Evolutionary conservation across 2,113 vertebrate species (phyloP).

Genomic region (Solenodon paradoxus): DNA sequence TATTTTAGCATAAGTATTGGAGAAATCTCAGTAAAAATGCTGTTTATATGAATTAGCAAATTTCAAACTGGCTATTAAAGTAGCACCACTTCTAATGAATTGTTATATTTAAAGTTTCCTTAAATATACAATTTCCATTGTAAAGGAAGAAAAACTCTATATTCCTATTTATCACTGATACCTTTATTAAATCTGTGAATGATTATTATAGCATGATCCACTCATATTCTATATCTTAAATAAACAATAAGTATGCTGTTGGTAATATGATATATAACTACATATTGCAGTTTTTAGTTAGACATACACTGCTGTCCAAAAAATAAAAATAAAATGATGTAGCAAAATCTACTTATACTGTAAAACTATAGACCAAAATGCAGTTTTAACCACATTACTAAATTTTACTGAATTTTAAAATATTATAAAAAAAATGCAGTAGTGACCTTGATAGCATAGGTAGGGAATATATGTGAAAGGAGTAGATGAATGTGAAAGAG

Average conservation of each 20-base stretch:
- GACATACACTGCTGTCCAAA: not conserved
- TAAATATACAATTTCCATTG: not conserved
- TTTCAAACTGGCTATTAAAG: not conserved
- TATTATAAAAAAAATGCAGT: not conserved
- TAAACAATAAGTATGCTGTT: not conserved
- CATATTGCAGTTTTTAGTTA: not conserved
- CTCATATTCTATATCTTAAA: not conserved
- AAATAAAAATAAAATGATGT: not conserved
- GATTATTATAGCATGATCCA: not conserved
- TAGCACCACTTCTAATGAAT: not conserved
- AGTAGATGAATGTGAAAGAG: not conserved
- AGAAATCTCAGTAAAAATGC: not conserved
- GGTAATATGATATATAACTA: not conserved
- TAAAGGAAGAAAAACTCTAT: not conserved
- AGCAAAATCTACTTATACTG: not conserved
- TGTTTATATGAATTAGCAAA: not conserved
- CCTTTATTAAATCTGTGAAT: not conserved
- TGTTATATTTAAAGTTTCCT: not conserved
- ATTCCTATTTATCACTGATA: not conserved
- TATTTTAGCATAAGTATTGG: not conserved
- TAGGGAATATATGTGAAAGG: not conserved
- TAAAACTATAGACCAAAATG: not conserved
- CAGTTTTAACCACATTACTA: not conserved
- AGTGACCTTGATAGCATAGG: not conserved
- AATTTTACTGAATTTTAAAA: not conserved